Percentiles rank a stretch among this genome's conserved stretches.
phyloP scores from a whole-genome alignment of 1,140 invertebrate species.

The Asobara japonica region DNA sequence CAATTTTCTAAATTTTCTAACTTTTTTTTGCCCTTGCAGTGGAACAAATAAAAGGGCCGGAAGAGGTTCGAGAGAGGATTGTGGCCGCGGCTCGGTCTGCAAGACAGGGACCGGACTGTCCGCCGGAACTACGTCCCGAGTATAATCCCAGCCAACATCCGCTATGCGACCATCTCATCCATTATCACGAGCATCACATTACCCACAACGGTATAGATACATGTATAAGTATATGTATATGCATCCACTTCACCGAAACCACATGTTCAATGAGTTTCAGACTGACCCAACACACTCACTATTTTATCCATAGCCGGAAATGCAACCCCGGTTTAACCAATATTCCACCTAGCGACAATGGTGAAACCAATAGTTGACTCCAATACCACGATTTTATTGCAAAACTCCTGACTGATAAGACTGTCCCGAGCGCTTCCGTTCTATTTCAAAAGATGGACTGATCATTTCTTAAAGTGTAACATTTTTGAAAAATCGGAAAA shows the following conservation, averaged over 20 bases:
- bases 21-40: slow-evolving; percentile 66
- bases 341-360: neutral
- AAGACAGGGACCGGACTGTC: slow-evolving; percentile 70
- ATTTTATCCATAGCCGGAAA: slow-evolving; percentile 32
- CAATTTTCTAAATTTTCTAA: no score
- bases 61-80: slow-evolving; percentile 76
- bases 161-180: slow-evolving; percentile 64
- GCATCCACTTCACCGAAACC: neutral
- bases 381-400: neutral
- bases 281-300: slow-evolving; percentile 18
- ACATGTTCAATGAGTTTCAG: neutral
- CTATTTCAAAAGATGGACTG: neutral
- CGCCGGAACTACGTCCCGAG: slow-evolving; percentile 67
- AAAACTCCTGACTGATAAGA: neutral
- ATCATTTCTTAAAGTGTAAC: neutral
- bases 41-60: slow-evolving; percentile 79
- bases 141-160: slow-evolving; percentile 63
- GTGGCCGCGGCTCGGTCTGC: slow-evolving; percentile 73
- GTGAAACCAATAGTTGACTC: neutral
- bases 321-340: slow-evolving; percentile 16
- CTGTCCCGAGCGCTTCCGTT: neutral
- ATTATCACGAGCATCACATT: slow-evolving; percentile 65
- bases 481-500: no score
- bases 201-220: slow-evolving; percentile 57
- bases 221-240: slow-evolving; percentile 27